These are phyloP conservation scores for Neofelis nebulosa DNA, from an alignment of 2,113 vertebrate species.

Conservation along the genomic window DNA sequence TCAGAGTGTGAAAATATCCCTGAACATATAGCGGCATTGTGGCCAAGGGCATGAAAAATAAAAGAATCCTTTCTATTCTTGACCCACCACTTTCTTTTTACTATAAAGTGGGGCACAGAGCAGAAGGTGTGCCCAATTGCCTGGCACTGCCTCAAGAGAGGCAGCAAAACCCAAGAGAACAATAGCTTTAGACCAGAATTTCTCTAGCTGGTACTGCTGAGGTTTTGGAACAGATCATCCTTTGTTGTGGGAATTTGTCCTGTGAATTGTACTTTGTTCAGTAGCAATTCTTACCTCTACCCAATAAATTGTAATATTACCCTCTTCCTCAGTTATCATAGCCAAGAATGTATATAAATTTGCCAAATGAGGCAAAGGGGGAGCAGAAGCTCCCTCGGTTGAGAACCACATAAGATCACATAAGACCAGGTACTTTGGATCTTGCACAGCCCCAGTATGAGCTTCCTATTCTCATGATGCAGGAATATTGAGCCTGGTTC, in stretches of 20 bases:
- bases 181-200: background rate
- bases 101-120: background rate
- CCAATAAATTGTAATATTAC: background rate
- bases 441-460: accelerated
- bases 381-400: background rate
- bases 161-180: background rate
- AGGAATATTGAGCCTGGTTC: background rate
- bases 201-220: background rate
- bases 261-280: background rate
- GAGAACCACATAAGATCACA: background rate
- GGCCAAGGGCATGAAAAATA: background rate
- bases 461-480: background rate
- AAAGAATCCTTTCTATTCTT: background rate
- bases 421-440: background rate
- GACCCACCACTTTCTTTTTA: background rate
- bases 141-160: background rate
- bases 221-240: background rate
- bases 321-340: background rate
- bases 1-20: background rate
- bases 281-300: background rate
- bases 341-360: background rate
- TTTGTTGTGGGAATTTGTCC: background rate
- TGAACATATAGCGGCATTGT: background rate
- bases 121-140: background rate
- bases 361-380: background rate